A percentile compares a stretch with the other conserved stretches of the same genome.
These are phyloP conservation scores for Pelodiscus sinensis DNA, from an alignment of 2,113 vertebrate genomes.

Conservation along the genomic window DNA sequence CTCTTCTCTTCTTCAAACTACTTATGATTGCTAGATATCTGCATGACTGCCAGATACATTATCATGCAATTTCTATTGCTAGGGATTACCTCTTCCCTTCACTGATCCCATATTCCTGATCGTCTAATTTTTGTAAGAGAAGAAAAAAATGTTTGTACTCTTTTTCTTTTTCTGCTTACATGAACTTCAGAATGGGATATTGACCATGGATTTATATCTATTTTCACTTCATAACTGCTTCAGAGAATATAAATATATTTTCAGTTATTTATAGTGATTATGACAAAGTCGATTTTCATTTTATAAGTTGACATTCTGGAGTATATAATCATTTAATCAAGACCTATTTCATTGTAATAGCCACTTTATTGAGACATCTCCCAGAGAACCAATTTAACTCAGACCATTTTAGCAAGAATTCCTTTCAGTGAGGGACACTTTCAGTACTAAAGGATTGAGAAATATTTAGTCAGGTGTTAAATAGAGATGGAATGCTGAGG, in stretches of 20 bases:
- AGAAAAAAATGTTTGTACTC: not conserved
- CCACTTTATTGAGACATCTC: not conserved
- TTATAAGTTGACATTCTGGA: not conserved
- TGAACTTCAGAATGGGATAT: not conserved
- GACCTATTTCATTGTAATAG: not conserved
- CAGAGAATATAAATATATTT: not conserved
- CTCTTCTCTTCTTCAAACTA: not conserved
- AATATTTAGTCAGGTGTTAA: slow-evolving; percentile 9
- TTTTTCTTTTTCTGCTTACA: not conserved
- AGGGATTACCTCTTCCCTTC: not conserved
- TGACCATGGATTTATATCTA: not conserved
- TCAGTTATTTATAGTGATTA: not conserved
- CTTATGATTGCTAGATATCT: not conserved
- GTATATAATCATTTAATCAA: not conserved
- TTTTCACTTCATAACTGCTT: not conserved
- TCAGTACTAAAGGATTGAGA: not conserved
- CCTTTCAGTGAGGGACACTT: not conserved
- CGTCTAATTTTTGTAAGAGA: not conserved
- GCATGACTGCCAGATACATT: not conserved
- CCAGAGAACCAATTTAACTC: not conserved
- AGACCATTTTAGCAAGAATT: not conserved
- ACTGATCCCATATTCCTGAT: not conserved
- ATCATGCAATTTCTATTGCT: rapidly evolving
- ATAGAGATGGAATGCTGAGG: not conserved
- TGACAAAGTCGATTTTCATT: not conserved